Evolutionary conservation across 2,888 invertebrate genomes (phyloP).

Genomic region (Steromphala cineraria): DNA sequence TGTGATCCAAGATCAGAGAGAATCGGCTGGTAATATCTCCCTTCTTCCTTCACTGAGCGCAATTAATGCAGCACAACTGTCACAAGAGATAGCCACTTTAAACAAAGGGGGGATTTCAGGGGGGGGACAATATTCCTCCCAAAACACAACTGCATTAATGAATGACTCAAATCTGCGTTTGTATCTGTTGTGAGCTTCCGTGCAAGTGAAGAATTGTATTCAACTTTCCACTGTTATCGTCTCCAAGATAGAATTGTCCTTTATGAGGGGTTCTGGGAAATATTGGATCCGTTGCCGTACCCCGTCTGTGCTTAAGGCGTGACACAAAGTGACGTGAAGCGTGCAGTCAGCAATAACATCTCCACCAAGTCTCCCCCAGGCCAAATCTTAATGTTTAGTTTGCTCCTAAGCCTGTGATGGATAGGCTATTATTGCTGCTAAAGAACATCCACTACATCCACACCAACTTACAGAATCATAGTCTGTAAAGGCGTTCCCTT

Average conservation of each 20-base stretch:
- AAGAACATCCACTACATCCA: background rate
- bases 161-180: background rate
- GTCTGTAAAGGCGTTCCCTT: background rate
- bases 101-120: background rate
- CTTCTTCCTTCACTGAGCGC: background rate
- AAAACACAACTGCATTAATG: background rate
- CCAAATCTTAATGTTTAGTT: background rate
- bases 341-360: background rate
- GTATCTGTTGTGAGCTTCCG: background rate
- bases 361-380: background rate
- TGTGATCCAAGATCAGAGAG: background rate
- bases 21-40: background rate
- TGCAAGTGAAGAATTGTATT: background rate
- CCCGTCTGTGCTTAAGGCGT: background rate
- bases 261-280: background rate
- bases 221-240: background rate
- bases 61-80: background rate
- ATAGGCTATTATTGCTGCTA: background rate
- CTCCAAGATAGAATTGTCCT: background rate
- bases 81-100: background rate
- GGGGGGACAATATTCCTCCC: background rate
- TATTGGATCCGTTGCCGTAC: background rate
- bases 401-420: background rate
- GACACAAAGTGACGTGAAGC: conserved; percentile 6
- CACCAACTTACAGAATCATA: background rate